Evolutionary conservation across 2,797 vertebrate genomes (phyloP), one percentile per base, ranked within the genome.

Genomic region (Eospalax fontanierii): DNA sequence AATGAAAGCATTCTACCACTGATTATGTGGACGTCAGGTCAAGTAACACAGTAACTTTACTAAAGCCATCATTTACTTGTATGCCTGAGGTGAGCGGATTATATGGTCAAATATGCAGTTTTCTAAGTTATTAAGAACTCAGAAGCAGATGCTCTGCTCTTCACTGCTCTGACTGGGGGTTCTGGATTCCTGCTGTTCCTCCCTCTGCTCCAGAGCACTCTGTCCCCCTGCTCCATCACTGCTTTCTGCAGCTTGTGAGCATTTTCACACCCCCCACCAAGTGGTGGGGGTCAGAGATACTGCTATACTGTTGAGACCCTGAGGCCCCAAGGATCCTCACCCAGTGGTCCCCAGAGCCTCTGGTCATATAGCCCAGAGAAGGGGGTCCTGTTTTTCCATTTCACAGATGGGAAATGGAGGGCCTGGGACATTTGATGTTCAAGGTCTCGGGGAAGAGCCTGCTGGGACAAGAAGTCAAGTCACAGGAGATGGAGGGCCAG

Each of bases 191-290:
- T 11, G 6, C 61, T 46, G 28, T 28, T 18, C 43, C 28, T 83
- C 40, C 46, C 40, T 22, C 28, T 14, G 11, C 40, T 46, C 19
- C 4, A 4, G 28, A 19, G n/a, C 30, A 21, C 57, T 78, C 5
- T 0, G n/a, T 10, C 40, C 14, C 8, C 43, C n/a, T 24, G 35
- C 10, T 50, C 28, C 33, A 43, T 5, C 11, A 1, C 0, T 2
- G 33, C 33, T 35, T 50, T 68, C 30, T 84, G 78, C 10, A 65
- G n/a, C 59, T 79, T 18, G 26, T n/a, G 33, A 38, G n/a, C 61
- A 65, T 28, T 2, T 43, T 76, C 80, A 61, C 26, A 16, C 2
- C 8, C 21, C 18, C 16, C 68, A 81, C 40, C 14, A 1, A 35
- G 21, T 1, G 15, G 43, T 66, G 28, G 70, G 35, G 4, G 18